Evolutionary conservation across 2,888 invertebrate species (phyloP).

Genomic region (Alsophila aescularia): DNA sequence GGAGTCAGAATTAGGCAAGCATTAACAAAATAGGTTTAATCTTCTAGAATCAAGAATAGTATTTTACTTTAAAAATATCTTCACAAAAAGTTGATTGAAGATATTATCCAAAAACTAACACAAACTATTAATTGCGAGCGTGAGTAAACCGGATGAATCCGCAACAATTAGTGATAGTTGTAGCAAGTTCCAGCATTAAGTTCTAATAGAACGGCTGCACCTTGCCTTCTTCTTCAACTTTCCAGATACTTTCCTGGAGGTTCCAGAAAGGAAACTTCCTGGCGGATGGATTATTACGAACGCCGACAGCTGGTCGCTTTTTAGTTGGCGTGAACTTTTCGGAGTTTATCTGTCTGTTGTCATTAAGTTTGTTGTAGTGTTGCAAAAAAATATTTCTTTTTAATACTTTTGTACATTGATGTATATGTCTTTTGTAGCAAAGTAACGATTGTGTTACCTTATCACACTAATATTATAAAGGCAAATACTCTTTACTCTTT

Average conservation of each 20-base stretch:
- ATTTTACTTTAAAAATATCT: no score
- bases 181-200: constrained; percentile 5
- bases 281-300: not conserved
- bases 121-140: constrained; percentile 21
- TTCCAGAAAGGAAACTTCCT: not conserved
- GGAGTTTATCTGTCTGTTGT: not conserved
- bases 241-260: not conserved
- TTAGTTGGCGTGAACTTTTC: not conserved
- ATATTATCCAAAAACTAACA: not conserved
- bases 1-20: no score
- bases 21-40: no score
- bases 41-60: no score
- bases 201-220: constrained; percentile 9
- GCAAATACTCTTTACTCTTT: no score
- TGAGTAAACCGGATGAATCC: constrained; percentile 13
- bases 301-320: not conserved
- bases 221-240: constrained; percentile 10
- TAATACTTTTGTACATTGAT: no score
- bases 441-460: no score
- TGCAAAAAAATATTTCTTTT: no score
- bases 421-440: no score
- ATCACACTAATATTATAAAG: no score
- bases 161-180: constrained; percentile 13
- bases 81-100: not conserved
- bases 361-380: no score